phyloP scores from a whole-genome alignment of 2,797 vertebrate genomes.

The Scarus forsteni region DNA sequence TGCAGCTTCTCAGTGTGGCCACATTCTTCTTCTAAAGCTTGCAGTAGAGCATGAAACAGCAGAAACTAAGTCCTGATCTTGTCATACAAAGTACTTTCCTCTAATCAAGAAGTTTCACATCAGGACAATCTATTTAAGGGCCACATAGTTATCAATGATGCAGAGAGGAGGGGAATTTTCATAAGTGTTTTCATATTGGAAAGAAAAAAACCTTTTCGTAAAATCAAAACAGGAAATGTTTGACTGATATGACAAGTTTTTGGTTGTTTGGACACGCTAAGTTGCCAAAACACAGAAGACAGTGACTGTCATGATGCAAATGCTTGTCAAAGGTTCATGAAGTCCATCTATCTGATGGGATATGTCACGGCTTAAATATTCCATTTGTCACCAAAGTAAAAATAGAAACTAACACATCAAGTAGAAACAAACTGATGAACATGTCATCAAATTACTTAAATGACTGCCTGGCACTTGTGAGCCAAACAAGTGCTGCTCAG shows the following conservation, averaged over 20 bases:
- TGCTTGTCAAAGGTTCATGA: background rate
- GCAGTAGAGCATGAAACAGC: background rate
- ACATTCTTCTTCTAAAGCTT: background rate
- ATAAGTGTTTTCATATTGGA: background rate
- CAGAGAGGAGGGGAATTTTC: background rate
- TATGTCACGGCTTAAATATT: background rate
- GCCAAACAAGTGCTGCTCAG: too few relatives aligned
- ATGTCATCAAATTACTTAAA: too few relatives aligned
- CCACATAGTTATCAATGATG: background rate
- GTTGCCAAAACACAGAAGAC: background rate
- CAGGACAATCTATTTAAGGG: too few relatives aligned
- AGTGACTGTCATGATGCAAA: background rate
- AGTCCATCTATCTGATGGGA: background rate
- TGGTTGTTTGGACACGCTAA: background rate
- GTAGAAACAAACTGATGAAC: background rate
- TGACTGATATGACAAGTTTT: background rate
- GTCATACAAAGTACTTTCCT: too few relatives aligned
- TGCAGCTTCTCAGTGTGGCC: background rate
- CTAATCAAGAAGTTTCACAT: background rate
- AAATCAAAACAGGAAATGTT: constrained; percentile 8
- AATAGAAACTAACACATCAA: background rate
- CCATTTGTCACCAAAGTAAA: background rate
- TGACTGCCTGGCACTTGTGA: too few relatives aligned
- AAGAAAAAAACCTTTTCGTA: background rate
- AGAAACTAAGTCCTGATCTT: background rate